phyloP scores from a whole-genome alignment of 2,888 invertebrate genomes.

The Ophion costatus region DNA sequence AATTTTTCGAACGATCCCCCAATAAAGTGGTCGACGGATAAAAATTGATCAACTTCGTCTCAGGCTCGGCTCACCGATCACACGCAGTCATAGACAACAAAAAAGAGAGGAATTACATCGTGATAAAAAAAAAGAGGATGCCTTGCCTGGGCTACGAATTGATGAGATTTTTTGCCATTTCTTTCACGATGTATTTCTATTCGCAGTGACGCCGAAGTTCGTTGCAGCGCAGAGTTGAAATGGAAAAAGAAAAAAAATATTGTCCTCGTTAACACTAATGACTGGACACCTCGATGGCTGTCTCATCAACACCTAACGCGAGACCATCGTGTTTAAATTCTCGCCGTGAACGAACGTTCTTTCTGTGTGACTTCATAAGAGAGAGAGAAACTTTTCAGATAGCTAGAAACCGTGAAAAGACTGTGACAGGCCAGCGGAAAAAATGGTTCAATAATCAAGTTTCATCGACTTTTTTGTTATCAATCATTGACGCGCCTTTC shows the following conservation, averaged over 20 bases:
- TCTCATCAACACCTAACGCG: constrained; percentile 68
- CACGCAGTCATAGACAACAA: not conserved
- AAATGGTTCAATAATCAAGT: no score
- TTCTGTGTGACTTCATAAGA: not conserved
- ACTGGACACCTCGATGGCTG: constrained; percentile 22
- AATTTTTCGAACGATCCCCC: constrained; percentile 52
- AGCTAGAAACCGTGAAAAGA: no score
- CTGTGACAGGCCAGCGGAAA: no score
- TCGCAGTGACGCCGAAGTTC: not conserved
- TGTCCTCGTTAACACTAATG: constrained; percentile 48
- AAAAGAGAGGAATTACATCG: constrained; percentile 12
- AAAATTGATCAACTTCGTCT: constrained; percentile 52
- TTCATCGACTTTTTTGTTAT: no score
- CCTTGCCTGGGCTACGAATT: not conserved
- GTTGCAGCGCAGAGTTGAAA: not conserved
- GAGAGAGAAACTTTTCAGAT: not conserved
- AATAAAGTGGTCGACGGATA: constrained; percentile 55
- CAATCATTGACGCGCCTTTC: no score
- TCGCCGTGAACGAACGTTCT: constrained; percentile 8
- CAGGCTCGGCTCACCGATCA: constrained; percentile 25
- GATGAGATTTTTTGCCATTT: constrained; percentile 9
- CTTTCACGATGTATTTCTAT: not conserved
- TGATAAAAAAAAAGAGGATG: constrained; percentile 21
- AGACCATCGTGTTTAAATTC: constrained; percentile 42
- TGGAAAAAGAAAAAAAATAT: constrained; percentile 13